A percentile compares a stretch with the other conserved stretches of the same genome.
phyloP scores from a whole-genome alignment of 2,888 invertebrate species.

The Trissolcus japonicus region DNA sequence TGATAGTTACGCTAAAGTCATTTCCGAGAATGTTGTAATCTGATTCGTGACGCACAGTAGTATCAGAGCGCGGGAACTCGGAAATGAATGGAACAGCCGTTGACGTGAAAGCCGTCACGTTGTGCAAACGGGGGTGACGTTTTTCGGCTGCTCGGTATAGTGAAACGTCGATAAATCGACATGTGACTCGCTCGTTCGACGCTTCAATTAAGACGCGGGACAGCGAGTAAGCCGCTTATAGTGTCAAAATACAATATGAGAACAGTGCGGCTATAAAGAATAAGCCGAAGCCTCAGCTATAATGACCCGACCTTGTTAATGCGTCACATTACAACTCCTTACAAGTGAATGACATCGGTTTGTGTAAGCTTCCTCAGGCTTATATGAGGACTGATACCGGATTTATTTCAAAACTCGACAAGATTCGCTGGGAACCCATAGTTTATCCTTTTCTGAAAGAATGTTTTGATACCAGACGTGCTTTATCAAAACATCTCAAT shows the following conservation, averaged over 20 bases:
- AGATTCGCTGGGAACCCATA: no score
- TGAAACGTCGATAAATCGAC: neutral
- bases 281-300: constrained; percentile 23
- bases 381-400: no score
- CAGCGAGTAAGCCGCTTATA: neutral
- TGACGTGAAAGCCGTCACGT: neutral
- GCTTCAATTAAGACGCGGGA: constrained; percentile 4
- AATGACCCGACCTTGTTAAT: constrained; percentile 26
- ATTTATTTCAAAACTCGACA: no score
- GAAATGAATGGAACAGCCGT: neutral
- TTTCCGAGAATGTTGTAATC: constrained; percentile 45
- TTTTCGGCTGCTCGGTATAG: neutral
- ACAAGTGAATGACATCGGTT: constrained; percentile 33
- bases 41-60: constrained; percentile 18
- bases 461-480: no score
- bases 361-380: neutral
- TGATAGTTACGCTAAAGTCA: constrained; percentile 42
- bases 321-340: constrained; percentile 23
- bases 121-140: no score
- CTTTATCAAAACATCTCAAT: no score
- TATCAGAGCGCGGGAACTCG: constrained; percentile 8
- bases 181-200: neutral
- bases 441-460: no score
- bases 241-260: constrained; percentile 10
- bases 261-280: constrained; percentile 13